Percentiles rank a stretch among this genome's conserved stretches.
Evolutionary conservation across 2,113 vertebrate species (phyloP).

Genomic region (Syngnathus scovelli): DNA sequence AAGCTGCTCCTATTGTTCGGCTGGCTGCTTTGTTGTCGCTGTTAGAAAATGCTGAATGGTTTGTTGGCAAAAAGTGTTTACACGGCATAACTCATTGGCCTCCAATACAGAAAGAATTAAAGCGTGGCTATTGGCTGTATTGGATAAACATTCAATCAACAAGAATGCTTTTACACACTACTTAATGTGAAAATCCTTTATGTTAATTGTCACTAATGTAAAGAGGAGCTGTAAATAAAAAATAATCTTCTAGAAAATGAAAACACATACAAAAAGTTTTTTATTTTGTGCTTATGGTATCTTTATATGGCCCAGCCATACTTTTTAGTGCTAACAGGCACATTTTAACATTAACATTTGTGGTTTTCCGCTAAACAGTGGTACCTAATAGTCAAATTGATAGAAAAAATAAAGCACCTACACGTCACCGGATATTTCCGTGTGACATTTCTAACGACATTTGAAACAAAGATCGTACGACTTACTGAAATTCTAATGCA

Average conservation of each 20-base stretch:
- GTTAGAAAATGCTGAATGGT: slow-evolving; percentile 73
- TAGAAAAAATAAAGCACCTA: slow-evolving; percentile 37
- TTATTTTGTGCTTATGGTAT: slow-evolving; percentile 64
- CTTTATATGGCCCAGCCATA: slow-evolving; percentile 65
- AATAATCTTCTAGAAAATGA: background rate
- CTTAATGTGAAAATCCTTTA: background rate
- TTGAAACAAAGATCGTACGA: slow-evolving; percentile 26
- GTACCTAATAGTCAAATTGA: slow-evolving; percentile 19
- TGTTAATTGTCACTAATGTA: background rate
- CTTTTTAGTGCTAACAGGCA: slow-evolving; percentile 37
- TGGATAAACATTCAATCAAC: slow-evolving; percentile 10
- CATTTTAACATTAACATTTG: slow-evolving; percentile 20
- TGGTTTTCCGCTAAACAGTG: slow-evolving; percentile 13
- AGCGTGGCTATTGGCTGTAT: slow-evolving; percentile 13
- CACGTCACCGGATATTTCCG: slow-evolving; percentile 31
- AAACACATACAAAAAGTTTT: slow-evolving; percentile 41
- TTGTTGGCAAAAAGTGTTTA: slow-evolving; percentile 58
- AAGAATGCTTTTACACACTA: background rate
- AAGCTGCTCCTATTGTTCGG: slow-evolving; percentile 53
- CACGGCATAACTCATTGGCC: slow-evolving; percentile 56
- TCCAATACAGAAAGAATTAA: slow-evolving; percentile 30
- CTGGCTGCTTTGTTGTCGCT: slow-evolving; percentile 53
- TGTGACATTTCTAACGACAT: slow-evolving; percentile 31
- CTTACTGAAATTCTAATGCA: slow-evolving; percentile 14
- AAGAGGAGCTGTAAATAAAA: background rate